Percentiles rank a stretch among this genome's conserved stretches.
Conservation (phyloP, 2,797 vertebrate species). For the Diplodus puntazzo region DNA sequence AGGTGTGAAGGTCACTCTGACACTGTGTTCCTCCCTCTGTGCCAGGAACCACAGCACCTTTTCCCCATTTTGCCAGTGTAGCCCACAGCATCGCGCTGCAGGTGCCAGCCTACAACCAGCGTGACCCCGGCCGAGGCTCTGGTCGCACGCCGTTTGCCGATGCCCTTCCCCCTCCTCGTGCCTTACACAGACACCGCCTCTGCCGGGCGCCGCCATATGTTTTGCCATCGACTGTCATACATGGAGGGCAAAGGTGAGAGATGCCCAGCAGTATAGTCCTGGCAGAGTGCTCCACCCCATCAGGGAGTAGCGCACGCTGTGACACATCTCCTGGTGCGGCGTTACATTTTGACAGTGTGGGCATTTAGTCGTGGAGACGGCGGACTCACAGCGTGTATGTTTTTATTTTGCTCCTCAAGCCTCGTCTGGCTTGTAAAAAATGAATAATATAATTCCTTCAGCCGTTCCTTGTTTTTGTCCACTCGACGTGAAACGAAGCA, state of each 20-base stretch:
- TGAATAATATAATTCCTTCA: background rate
- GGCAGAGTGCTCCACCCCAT: conserved; percentile 70
- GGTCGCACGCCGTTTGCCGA: conserved; percentile 35
- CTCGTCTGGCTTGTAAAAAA: background rate
- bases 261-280: conserved; percentile 59
- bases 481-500: conserved; percentile 10
- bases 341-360: conserved; percentile 54
- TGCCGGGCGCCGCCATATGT: conserved; percentile 59
- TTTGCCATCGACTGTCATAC: conserved; percentile 65
- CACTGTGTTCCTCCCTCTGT: conserved; percentile 37
- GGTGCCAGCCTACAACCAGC: conserved; percentile 49
- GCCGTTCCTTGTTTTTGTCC: conserved; percentile 14
- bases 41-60: conserved; percentile 16
- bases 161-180: conserved; percentile 45
- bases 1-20: conserved; percentile 80
- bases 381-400: conserved; percentile 32
- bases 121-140: conserved; percentile 52
- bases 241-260: conserved; percentile 67
- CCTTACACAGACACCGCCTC: conserved; percentile 38
- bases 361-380: conserved; percentile 40
- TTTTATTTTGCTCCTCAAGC: conserved; percentile 20
- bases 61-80: conserved; percentile 12
- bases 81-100: conserved; percentile 48
- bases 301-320: conserved; percentile 53
- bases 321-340: conserved; percentile 54